Evolutionary conservation across 1,140 invertebrate species (phyloP), one percentile per base, ranked within the genome.

Genomic region (Elymnias hypermnestra): DNA sequence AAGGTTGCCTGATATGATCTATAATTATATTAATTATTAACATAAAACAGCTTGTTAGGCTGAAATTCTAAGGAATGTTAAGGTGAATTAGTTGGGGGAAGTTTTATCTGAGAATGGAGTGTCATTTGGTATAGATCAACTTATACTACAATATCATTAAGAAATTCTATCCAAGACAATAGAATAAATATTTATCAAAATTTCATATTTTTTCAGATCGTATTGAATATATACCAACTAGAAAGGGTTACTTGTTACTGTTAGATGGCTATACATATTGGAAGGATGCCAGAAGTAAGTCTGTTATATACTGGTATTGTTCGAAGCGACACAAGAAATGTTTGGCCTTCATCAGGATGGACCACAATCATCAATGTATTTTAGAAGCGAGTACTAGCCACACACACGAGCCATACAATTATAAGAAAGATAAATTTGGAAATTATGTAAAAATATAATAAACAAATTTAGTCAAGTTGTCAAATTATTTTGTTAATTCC

Each of bases 181-280:
- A n/a, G 9, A 25, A 21, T 3, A 21, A 8, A 25, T 25, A 3
- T n/a, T n/a, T n/a, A n/a, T n/a, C n/a, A 25, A 8, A 8, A 3
- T 25, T 6, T 25, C 9, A n/a, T 43, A 13, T 23, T 38, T 28
- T 55, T 60, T 35, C 48, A 60, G 57, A 17, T 41, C 35, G 48
- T 7, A 58, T 63, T 7, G 23, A 31, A 15, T 61, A 43, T 10
- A 54, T 63, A 31, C 57, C 54, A 2, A 21, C 57, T 18, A 22
- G 41, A 23, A 62, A 52, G 40, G 54, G 62, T n/a, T 35, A 58
- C 21, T 31, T 56, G 18, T 40, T 58, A 5, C 23, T 49, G 5
- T 9, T 54, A 42, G 52, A 58, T 23, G 49, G 55, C 13, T 62
- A 58, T 15, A 62, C 50, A 10, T 58, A 52, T 41, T 61, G 46